Conservation (phyloP, 2,113 vertebrate genomes). For the Pelvicachromis taeniatus region DNA sequence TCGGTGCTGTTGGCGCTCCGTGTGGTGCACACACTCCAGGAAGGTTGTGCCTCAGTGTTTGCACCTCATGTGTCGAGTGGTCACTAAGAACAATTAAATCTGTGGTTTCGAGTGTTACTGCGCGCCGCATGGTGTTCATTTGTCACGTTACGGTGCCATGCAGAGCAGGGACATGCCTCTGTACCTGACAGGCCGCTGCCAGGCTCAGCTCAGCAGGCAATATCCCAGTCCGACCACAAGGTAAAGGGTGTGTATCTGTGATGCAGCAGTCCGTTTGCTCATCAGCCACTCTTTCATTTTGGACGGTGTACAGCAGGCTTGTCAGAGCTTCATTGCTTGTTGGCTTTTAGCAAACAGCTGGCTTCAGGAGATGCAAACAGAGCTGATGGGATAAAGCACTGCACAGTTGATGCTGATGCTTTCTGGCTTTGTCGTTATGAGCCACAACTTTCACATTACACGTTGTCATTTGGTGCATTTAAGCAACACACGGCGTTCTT, state of each 20-base stretch:
- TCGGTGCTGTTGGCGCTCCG: neutral
- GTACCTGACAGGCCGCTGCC: rapidly evolving
- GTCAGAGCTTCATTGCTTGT: neutral
- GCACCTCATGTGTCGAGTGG: neutral
- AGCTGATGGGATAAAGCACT: neutral
- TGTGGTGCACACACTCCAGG: neutral
- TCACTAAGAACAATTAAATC: neutral
- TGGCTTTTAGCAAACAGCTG: neutral
- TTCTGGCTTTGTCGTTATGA: neutral
- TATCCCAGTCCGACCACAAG: rapidly evolving
- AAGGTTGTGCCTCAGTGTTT: neutral
- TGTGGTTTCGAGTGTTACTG: neutral
- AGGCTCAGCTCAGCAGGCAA: neutral
- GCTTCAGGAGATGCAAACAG: neutral
- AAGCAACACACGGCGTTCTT: neutral
- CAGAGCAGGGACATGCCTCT: neutral
- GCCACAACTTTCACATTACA: neutral
- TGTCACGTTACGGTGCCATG: neutral
- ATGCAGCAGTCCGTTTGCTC: too few relatives aligned
- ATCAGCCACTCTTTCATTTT: neutral
- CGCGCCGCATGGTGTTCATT: neutral
- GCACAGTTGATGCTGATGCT: neutral
- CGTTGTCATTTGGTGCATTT: neutral
- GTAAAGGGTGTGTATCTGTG: rapidly evolving
- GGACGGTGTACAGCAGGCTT: neutral